phyloP scores from a whole-genome alignment of 2,888 invertebrate genomes.

The Leptopilina myrica region DNA sequence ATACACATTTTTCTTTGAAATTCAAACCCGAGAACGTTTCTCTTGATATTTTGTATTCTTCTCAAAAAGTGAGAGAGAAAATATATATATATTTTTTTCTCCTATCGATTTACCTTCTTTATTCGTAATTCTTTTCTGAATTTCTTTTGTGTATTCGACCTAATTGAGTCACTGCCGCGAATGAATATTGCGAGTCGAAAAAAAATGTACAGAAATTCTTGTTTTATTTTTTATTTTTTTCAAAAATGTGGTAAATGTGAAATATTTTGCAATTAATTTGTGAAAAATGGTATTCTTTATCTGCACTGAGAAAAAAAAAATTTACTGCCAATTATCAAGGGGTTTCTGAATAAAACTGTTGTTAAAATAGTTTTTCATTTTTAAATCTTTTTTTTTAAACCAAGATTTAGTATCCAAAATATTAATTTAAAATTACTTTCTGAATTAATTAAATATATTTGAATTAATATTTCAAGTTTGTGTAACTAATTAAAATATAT shows the following conservation, averaged over 20 bases:
- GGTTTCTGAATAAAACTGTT: too few relatives aligned
- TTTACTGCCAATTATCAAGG: too few relatives aligned
- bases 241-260: too few relatives aligned
- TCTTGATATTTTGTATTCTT: not conserved
- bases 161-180: not conserved
- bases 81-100: not conserved
- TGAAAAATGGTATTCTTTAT: too few relatives aligned
- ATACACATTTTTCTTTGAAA: slow-evolving; percentile 19
- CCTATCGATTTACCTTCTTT: not conserved
- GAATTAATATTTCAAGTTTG: too few relatives aligned
- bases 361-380: too few relatives aligned
- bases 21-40: not conserved
- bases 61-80: not conserved
- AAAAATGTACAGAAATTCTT: not conserved
- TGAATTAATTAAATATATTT: too few relatives aligned
- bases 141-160: not conserved
- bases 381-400: too few relatives aligned
- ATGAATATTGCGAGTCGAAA: not conserved
- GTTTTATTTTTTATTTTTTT: not conserved
- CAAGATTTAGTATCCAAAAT: too few relatives aligned
- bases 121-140: slow-evolving; percentile 2
- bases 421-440: too few relatives aligned
- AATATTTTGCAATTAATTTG: too few relatives aligned
- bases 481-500: not conserved
- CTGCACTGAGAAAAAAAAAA: too few relatives aligned